Base-by-base conservation (phyloP, 2,797 vertebrate genomes). In the Octomys mimax region DNA sequence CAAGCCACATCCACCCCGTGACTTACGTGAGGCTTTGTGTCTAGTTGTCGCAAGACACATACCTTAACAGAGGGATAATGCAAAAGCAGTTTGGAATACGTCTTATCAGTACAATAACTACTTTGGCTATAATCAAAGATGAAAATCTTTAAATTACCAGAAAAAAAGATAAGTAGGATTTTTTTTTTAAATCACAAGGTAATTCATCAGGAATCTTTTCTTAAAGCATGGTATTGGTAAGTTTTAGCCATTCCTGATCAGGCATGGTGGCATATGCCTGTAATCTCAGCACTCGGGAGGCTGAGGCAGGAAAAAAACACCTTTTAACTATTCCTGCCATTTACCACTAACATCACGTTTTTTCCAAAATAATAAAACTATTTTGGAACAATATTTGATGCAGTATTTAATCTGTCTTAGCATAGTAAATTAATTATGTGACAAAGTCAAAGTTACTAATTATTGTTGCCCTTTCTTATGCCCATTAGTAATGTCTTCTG, bases 61-160 rank as follows among this genome's bases (percentile, higher is more conserved):
- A 16, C 2, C 12, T 10, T 16, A 54, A 54, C 52, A 13, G 42
- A 42, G 1, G 2, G 26, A 81, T n/a, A 62, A 2, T 89, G 1
- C 9, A 33, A 75, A 9, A 92, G 2, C 66, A 57, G 87, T 68
- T 86, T 92, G 24, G 75, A 89, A 49, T 3, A 68, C 46, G 36
- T 49, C 5, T 70, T 71, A n/a, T 78, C 12, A 79, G 2, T 73
- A 5, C 0, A 75, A 1, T 79, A 33, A 49, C 22, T 85, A 13
- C 28, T 79, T 61, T 83, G 68, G 14, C 71, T 90, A 52, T 77
- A 96, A 66, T 77, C 33, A 71, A 89, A 83, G 22, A 8, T 77
- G 31, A 94, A 88, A 81, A 81, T 6, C 42, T 49, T 89, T 78
- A 36, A 75, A 71, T 62, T 96, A 31, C 71, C 24, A 92, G 78